Evolutionary conservation across 2,888 invertebrate species (phyloP).

Genomic region (Eilema caniola): DNA sequence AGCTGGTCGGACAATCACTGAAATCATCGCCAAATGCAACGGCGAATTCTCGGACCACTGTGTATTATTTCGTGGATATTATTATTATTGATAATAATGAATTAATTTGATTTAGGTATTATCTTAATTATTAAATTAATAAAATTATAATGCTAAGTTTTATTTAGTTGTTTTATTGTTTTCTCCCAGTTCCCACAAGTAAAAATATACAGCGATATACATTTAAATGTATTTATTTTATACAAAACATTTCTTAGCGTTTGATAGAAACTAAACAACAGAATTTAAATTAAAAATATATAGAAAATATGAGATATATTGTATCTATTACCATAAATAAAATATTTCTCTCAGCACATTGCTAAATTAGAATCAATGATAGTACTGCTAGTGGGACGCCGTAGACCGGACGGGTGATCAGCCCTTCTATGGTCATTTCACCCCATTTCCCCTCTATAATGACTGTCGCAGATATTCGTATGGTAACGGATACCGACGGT

Average conservation of each 20-base stretch:
- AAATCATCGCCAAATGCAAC: slow-evolving; percentile 10
- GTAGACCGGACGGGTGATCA: too few relatives aligned
- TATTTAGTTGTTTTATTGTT: slow-evolving; percentile 60
- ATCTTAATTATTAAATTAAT: slow-evolving; percentile 54
- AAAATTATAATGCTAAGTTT: slow-evolving; percentile 56
- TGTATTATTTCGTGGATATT: slow-evolving; percentile 36
- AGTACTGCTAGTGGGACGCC: too few relatives aligned
- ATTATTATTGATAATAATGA: slow-evolving; percentile 50
- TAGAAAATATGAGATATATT: too few relatives aligned
- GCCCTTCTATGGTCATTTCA: too few relatives aligned
- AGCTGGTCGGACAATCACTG: neutral
- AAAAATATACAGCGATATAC: neutral
- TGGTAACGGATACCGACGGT: too few relatives aligned
- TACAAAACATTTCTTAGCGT: slow-evolving; percentile 5
- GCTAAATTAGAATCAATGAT: neutral
- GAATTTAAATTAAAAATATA: neutral
- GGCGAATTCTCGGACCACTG: slow-evolving; percentile 25
- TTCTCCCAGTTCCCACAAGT: neutral
- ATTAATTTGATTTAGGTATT: slow-evolving; percentile 55
- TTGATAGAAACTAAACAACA: slow-evolving; percentile 3
- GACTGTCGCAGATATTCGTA: too few relatives aligned
- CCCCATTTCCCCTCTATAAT: too few relatives aligned
- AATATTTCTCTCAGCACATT: neutral
- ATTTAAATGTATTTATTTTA: neutral
- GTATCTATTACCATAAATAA: neutral